Conservation (phyloP, 2,797 vertebrate species). For the Salarias fasciatus region DNA sequence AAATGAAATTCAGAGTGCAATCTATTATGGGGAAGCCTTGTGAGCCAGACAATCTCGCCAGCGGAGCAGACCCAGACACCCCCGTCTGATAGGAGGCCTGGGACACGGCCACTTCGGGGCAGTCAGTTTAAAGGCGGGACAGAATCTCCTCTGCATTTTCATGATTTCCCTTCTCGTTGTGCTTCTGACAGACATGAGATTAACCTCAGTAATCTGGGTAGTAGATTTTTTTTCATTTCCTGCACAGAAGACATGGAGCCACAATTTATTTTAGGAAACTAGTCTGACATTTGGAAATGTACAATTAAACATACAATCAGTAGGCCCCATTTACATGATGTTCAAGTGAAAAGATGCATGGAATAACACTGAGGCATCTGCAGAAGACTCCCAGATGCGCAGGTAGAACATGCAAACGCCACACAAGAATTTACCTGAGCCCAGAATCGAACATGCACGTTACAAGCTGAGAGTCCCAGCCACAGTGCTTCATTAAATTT, state of each 20-base stretch:
- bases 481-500: too few relatives aligned
- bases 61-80: constrained; percentile 6
- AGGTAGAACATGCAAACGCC: too few relatives aligned
- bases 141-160: constrained; percentile 24
- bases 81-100: constrained; percentile 24
- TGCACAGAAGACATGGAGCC: not conserved
- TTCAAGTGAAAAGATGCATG: too few relatives aligned
- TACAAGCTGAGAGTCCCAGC: too few relatives aligned
- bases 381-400: too few relatives aligned
- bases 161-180: constrained; percentile 28
- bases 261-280: not conserved
- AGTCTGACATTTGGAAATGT: too few relatives aligned
- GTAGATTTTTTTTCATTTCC: constrained; percentile 13
- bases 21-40: constrained; percentile 38
- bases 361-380: not conserved
- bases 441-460: too few relatives aligned
- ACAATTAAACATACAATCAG: too few relatives aligned
- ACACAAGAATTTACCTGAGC: too few relatives aligned
- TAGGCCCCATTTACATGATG: too few relatives aligned
- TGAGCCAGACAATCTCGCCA: constrained; percentile 44
- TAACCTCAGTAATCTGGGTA: constrained; percentile 2
- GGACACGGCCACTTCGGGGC: constrained; percentile 28
- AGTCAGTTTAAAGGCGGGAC: constrained; percentile 11
- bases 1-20: constrained; percentile 56
- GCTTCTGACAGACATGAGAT: constrained; percentile 34